phyloP scores from a whole-genome alignment of 2,113 vertebrate species.

The Monopterus albus region DNA sequence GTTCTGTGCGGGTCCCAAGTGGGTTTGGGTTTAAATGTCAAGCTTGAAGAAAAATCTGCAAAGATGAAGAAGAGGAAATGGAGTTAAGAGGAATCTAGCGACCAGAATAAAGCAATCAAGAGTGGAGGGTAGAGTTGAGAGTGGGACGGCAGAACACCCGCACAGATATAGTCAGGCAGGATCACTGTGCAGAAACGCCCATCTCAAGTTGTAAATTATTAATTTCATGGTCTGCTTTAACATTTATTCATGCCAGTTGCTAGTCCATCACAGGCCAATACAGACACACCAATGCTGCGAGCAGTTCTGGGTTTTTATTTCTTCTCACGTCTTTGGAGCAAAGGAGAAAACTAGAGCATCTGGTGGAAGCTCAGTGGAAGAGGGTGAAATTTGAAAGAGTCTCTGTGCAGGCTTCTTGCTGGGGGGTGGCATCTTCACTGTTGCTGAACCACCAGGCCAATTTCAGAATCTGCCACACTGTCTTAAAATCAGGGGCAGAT shows the following conservation, averaged over 20 bases:
- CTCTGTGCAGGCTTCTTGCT: not conserved
- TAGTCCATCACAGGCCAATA: constrained; percentile 30
- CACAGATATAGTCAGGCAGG: constrained; percentile 32
- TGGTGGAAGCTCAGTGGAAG: constrained; percentile 26
- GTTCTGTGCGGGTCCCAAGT: constrained; percentile 38
- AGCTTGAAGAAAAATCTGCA: constrained; percentile 43
- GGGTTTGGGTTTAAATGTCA: constrained; percentile 62
- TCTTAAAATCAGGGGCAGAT: too few relatives aligned
- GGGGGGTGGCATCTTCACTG: too few relatives aligned
- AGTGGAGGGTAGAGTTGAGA: constrained; percentile 22
- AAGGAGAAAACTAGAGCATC: constrained; percentile 23
- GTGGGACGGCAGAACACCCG: constrained; percentile 23
- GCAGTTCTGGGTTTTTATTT: constrained; percentile 48
- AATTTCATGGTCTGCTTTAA: constrained; percentile 43
- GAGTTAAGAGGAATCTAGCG: constrained; percentile 34
- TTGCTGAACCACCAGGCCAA: not conserved
- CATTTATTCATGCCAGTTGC: constrained; percentile 54
- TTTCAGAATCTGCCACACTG: not conserved
- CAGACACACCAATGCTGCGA: constrained; percentile 7
- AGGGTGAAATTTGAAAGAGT: not conserved
- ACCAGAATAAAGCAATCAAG: constrained; percentile 37
- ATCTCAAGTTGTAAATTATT: constrained; percentile 67
- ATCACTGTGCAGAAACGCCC: constrained; percentile 47
- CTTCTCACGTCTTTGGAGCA: constrained; percentile 40
- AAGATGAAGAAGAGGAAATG: constrained; percentile 47